Evolutionary conservation across 2,113 vertebrate genomes (phyloP).

Genomic region (Cervus canadensis): DNA sequence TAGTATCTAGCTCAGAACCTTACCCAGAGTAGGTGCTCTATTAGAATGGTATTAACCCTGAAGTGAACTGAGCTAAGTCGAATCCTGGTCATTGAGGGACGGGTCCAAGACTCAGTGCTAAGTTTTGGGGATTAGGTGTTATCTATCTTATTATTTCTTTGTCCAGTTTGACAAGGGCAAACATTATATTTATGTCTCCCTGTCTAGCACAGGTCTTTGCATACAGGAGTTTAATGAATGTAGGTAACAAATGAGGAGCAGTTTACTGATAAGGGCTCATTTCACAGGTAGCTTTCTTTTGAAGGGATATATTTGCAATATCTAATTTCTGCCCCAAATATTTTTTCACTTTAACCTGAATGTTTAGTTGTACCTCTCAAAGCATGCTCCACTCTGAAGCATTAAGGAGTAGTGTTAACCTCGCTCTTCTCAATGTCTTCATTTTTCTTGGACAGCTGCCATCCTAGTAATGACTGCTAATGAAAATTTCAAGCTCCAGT

Average conservation of each 20-base stretch:
- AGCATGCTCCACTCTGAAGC: background rate
- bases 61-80: background rate
- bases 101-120: background rate
- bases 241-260: background rate
- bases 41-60: background rate
- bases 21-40: background rate
- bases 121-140: background rate
- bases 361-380: background rate
- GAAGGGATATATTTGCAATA: background rate
- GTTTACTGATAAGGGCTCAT: background rate
- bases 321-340: background rate
- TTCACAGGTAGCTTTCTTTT: background rate
- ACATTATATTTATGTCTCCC: background rate
- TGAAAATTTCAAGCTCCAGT: background rate
- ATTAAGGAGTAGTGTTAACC: background rate
- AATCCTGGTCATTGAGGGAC: background rate
- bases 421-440: background rate
- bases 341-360: background rate
- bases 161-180: background rate
- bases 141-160: background rate
- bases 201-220: background rate
- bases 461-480: background rate
- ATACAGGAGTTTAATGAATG: background rate
- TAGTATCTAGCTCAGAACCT: background rate
- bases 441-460: background rate